Base-by-base conservation (phyloP, 2,888 invertebrate genomes). In the Drosophila pegasa region DNA sequence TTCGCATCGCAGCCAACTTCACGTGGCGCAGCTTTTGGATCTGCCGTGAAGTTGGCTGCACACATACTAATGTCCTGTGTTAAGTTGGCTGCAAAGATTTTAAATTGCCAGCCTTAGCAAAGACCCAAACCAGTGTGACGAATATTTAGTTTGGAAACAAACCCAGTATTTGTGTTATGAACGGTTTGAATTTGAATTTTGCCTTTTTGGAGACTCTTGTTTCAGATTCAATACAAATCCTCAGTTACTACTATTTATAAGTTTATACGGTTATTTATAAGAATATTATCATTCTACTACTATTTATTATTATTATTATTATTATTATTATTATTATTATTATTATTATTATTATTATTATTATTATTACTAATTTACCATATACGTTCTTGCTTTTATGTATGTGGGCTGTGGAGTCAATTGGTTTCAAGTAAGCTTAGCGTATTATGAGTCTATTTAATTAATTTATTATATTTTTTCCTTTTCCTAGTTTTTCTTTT, bases 1-100 rank as follows among this genome's bases (percentile, higher is more conserved):
- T 10, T 7, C 27, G 7, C 18, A 27, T 31, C 29, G 47, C 47
- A 48, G 31, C 47, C 47, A 48, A 48, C 47, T 31, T 48, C 47
- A 48, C 12, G 8, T 48, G 8, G 14, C 31, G 31, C 31, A 31
- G 12, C 7, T 8, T 31, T 18, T 14, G 7, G 18, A 5, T 25
- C 16, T 29, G 29, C 5, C 29, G 1, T 47, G 16, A 47, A 47
- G 45, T 29, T 43, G 41, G 41, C 14, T 8, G 41, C 41, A 3
- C 1, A 0, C 2, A 14, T 14, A 18, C 0, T 18, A 5, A 10
- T 38, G 18, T 45, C 27, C 27, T 45, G 12, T 6, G 16, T 27
- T 27, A 45, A 27, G 45, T 27, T 45, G 45, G 16, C 7, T 29
- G 45, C 27, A 6, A 16, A 3, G 1, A 7, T 12, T 45, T 12